A percentile compares a stretch with the other conserved stretches of the same genome.
Evolutionary conservation across 2,888 invertebrate genomes (phyloP).

Genomic region (Microplitis deprimator): DNA sequence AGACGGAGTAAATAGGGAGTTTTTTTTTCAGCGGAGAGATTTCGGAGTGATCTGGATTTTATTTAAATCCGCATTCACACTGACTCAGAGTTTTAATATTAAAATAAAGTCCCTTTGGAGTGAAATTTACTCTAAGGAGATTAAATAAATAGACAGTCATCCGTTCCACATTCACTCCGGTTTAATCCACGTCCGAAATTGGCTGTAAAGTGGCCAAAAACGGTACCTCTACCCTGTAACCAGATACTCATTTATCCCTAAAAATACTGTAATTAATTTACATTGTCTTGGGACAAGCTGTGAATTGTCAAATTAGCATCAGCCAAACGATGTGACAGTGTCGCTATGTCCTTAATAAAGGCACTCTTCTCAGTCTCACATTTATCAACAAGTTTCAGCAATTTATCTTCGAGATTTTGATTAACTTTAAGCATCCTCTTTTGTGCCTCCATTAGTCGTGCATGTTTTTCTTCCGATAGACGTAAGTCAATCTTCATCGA

Average conservation of each 20-base stretch:
- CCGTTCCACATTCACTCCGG: too few relatives aligned
- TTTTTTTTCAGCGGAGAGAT: too few relatives aligned
- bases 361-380: slow-evolving; percentile 91
- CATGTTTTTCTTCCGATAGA: slow-evolving; percentile 93
- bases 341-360: slow-evolving; percentile 89
- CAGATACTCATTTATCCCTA: not conserved
- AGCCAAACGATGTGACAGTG: slow-evolving; percentile 85
- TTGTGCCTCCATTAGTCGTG: slow-evolving; percentile 91
- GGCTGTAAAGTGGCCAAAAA: too few relatives aligned
- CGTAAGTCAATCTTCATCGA: slow-evolving; percentile 87
- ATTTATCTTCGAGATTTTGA: slow-evolving; percentile 94
- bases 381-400: slow-evolving; percentile 91
- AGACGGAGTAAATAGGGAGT: too few relatives aligned
- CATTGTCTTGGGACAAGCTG: slow-evolving; percentile 89
- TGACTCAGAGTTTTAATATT: too few relatives aligned
- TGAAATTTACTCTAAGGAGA: too few relatives aligned
- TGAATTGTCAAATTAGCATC: slow-evolving; percentile 89
- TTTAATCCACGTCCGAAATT: too few relatives aligned
- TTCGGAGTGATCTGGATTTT: too few relatives aligned
- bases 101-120: too few relatives aligned
- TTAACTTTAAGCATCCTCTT: slow-evolving; percentile 94
- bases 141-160: too few relatives aligned
- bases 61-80: too few relatives aligned
- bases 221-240: too few relatives aligned
- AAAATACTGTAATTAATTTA: slow-evolving; percentile 70